Evolutionary conservation across 2,888 invertebrate genomes (phyloP).

Genomic region (Galerucella pusilla): DNA sequence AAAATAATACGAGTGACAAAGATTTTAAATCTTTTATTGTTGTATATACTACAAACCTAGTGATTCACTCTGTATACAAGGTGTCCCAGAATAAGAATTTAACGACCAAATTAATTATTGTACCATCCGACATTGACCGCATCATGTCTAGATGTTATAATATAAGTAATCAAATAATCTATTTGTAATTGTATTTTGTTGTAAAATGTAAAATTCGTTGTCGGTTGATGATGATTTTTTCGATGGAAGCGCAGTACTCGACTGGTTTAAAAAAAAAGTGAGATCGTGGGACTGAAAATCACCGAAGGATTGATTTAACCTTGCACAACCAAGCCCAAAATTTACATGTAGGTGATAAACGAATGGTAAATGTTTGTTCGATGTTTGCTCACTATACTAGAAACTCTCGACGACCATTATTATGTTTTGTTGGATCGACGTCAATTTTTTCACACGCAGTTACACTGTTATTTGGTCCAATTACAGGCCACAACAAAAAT

Average conservation of each 20-base stretch:
- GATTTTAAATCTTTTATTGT: too few species aligned
- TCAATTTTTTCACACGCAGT: slow-evolving; percentile 40
- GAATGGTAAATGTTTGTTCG: slow-evolving; percentile 53
- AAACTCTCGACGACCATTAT: slow-evolving; percentile 37
- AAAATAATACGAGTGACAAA: too few species aligned
- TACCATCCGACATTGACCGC: too few species aligned
- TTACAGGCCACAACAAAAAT: not conserved
- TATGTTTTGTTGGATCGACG: slow-evolving; percentile 15
- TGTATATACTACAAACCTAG: too few species aligned
- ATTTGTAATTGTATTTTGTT: too few species aligned
- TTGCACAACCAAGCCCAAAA: slow-evolving; percentile 54
- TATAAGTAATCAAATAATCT: too few species aligned
- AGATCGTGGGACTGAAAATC: slow-evolving; percentile 56
- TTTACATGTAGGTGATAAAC: slow-evolving; percentile 55
- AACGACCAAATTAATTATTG: too few species aligned
- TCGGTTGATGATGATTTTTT: too few species aligned
- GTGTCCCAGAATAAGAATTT: too few species aligned
- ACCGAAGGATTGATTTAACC: slow-evolving; percentile 49
- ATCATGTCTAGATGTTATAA: too few species aligned
- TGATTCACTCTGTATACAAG: too few species aligned
- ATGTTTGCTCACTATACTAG: slow-evolving; percentile 51
- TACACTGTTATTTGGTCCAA: slow-evolving; percentile 22
- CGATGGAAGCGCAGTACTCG: not conserved
- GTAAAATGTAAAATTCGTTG: too few species aligned
- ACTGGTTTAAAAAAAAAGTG: slow-evolving; percentile 15